Percentiles rank a stretch among this genome's conserved stretches.
phyloP scores from a whole-genome alignment of 1,140 invertebrate species.

The Anthonomus grandis region DNA sequence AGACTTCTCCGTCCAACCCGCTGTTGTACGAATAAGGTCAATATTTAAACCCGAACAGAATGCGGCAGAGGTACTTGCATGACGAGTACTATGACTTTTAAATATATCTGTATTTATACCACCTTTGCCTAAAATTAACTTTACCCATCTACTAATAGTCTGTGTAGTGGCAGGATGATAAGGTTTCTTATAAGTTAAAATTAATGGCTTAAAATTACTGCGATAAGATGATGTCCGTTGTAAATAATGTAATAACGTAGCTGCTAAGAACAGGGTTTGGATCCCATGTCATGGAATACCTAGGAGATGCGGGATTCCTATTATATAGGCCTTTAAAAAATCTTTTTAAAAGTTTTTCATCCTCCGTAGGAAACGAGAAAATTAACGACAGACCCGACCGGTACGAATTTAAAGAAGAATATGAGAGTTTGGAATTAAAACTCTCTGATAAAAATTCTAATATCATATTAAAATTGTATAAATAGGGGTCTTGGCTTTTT shows the following conservation, averaged over 20 bases:
- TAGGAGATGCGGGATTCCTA: not conserved
- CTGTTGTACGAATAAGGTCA: not conserved
- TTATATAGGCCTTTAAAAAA: slow-evolving; percentile 2
- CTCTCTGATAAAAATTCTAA: not conserved
- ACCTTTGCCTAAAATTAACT: not conserved
- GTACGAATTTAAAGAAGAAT: not conserved
- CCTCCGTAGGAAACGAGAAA: not conserved
- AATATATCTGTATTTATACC: slow-evolving; percentile 9
- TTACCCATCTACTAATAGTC: slow-evolving; percentile 12
- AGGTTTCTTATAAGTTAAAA: slow-evolving; percentile 10
- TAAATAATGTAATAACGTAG: not conserved
- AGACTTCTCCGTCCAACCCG: slow-evolving; percentile 13
- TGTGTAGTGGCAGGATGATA: slow-evolving; percentile 1
- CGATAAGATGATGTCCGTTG: not conserved
- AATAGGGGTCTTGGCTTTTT: not conserved
- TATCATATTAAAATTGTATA: not conserved
- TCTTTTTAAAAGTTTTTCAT: not conserved
- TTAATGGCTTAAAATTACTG: not conserved
- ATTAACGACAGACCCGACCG: not conserved
- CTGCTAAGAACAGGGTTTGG: slow-evolving; percentile 1
- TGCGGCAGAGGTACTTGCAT: slow-evolving; percentile 4
- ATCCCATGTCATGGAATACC: slow-evolving; percentile 5
- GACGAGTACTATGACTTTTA: not conserved
- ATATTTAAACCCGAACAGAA: slow-evolving; percentile 1
- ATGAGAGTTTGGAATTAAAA: not conserved